Evolutionary conservation across 2,888 invertebrate species (phyloP).

Genomic region (Chrysodeixis includens): DNA sequence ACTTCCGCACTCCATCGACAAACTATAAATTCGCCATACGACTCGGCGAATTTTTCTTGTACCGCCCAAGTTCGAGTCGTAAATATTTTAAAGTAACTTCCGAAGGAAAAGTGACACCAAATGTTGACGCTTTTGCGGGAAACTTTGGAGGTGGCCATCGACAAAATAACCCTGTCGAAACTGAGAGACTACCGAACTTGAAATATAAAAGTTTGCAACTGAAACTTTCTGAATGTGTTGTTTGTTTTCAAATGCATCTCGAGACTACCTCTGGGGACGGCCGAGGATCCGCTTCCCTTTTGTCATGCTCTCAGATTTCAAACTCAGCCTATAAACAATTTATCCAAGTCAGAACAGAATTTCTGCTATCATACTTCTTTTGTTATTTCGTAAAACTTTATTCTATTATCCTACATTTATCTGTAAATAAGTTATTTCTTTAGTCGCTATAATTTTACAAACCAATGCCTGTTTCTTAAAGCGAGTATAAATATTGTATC

Average conservation of each 20-base stretch:
- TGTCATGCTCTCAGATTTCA: constrained; percentile 37
- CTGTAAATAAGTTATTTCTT: too few species aligned
- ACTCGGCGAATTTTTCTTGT: constrained; percentile 78
- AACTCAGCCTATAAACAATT: constrained; percentile 39
- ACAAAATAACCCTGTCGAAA: constrained; percentile 84
- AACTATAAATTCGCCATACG: constrained; percentile 82
- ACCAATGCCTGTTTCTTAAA: neutral
- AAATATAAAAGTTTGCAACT: constrained; percentile 82
- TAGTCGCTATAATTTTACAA: neutral
- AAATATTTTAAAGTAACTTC: constrained; percentile 88
- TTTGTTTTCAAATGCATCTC: constrained; percentile 68
- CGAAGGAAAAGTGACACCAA: constrained; percentile 84
- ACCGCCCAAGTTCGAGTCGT: constrained; percentile 79
- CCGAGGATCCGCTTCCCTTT: constrained; percentile 35
- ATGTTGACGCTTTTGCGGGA: constrained; percentile 80
- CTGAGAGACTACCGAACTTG: constrained; percentile 75
- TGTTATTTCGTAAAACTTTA: too few species aligned
- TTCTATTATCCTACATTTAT: too few species aligned
- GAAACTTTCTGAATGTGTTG: constrained; percentile 73
- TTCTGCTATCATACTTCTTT: too few species aligned
- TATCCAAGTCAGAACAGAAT: constrained; percentile 22
- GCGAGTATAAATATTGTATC: constrained; percentile 15
- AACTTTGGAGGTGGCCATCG: constrained; percentile 78
- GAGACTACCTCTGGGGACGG: constrained; percentile 45
- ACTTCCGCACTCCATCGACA: constrained; percentile 77